These are phyloP conservation scores for Bursaphelenchus okinawaensis DNA, from an alignment of 2,888 invertebrate genomes.

Conservation along the genomic window DNA sequence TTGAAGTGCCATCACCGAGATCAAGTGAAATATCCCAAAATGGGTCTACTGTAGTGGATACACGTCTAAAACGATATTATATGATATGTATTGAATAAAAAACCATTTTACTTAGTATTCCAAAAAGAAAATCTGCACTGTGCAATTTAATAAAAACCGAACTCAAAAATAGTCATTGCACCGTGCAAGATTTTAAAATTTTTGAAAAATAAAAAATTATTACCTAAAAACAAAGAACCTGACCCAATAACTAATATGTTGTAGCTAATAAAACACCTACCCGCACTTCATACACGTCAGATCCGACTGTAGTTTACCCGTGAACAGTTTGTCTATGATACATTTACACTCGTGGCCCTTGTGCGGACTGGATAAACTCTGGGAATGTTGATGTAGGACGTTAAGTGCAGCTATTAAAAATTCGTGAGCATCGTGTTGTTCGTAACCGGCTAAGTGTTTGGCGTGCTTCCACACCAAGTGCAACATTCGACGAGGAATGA, in stretches of 20 bases:
- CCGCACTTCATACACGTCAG: conserved; percentile 85
- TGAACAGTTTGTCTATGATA: conserved; percentile 94
- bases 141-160: too few relatives aligned
- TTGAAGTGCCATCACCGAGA: conserved; percentile 60
- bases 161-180: too few relatives aligned
- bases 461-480: conserved; percentile 96
- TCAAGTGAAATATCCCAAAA: conserved; percentile 96
- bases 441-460: conserved; percentile 69
- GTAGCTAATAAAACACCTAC: conserved; percentile 16
- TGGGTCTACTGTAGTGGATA: conserved; percentile 93
- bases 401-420: conserved; percentile 86
- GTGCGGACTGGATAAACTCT: conserved; percentile 9
- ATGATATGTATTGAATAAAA: too few relatives aligned
- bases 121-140: too few relatives aligned
- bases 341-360: conserved; percentile 70
- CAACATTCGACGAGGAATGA: conserved; percentile 80
- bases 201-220: too few relatives aligned
- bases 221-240: too few relatives aligned
- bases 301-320: conserved; percentile 89
- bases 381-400: conserved; percentile 35
- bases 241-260: neutral
- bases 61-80: conserved; percentile 71
- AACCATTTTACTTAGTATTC: too few relatives aligned
- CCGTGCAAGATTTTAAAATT: too few relatives aligned
- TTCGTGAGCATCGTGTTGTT: conserved; percentile 97